Conservation (phyloP, 2,113 vertebrate species). For the Protomyctophum bolini region DNA sequence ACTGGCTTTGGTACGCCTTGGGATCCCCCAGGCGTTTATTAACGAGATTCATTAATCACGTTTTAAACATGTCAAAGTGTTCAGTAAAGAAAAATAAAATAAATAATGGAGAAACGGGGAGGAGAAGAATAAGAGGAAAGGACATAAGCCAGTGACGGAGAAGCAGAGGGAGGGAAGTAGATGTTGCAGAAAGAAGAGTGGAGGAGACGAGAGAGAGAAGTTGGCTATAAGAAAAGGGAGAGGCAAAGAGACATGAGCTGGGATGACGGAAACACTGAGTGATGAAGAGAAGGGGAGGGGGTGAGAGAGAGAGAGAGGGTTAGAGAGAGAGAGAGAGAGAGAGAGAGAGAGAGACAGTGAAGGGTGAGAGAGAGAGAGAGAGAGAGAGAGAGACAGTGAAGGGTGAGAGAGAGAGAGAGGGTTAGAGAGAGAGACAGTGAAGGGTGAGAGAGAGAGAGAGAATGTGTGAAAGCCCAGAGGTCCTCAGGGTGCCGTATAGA, state of each 20-base stretch:
- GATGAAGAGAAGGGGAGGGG: conserved; percentile 3
- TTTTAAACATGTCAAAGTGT: too few species aligned
- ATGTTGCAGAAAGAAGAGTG: too few species aligned
- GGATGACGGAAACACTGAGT: neutral
- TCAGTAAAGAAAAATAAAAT: too few species aligned
- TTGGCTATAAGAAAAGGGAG: neutral
- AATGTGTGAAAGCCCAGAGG: conserved; percentile 47
- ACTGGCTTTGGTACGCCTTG: too few species aligned
- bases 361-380: conserved; percentile 4
- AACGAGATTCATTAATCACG: too few species aligned
- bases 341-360: conserved; percentile 17
- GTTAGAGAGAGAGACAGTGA: neutral
- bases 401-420: conserved; percentile 2
- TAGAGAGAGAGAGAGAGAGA: conserved; percentile 6
- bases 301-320: conserved; percentile 19
- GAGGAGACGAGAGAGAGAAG: conserved; percentile 21
- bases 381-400: conserved; percentile 1
- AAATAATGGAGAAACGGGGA: too few species aligned
- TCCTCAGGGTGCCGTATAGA: conserved; percentile 28
- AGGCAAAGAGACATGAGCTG: neutral
- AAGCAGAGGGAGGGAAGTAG: neutral
- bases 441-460: conserved; percentile 48
- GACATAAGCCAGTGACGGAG: too few species aligned
- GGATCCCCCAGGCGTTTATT: too few species aligned
- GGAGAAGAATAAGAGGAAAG: too few species aligned